phyloP scores from a whole-genome alignment of 2,797 vertebrate species.

The Helicolenus hilgendorfi region DNA sequence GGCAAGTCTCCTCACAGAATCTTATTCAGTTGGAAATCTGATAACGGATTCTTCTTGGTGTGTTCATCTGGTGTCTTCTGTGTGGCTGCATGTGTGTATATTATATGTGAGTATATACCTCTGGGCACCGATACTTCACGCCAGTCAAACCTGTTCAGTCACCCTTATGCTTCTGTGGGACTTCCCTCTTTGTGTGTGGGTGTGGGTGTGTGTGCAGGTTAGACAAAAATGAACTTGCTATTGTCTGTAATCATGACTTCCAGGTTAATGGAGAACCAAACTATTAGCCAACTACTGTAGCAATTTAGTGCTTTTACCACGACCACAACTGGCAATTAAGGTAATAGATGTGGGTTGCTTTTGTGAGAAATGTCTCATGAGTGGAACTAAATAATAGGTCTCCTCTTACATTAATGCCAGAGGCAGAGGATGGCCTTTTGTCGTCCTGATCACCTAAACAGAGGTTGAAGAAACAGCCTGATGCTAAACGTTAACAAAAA shows the following conservation, averaged over 20 bases:
- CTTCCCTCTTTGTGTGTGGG: constrained; percentile 12
- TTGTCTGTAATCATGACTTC: constrained; percentile 5
- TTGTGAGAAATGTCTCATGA: constrained; percentile 7
- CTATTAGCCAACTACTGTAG: background rate
- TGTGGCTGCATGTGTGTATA: constrained; percentile 12
- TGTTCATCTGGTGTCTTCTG: background rate
- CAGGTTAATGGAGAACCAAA: background rate
- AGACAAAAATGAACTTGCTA: background rate
- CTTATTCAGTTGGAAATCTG: constrained; percentile 19
- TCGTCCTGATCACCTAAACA: background rate
- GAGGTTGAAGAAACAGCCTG: background rate
- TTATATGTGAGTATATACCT: constrained; percentile 18
- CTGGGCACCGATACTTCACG: constrained; percentile 56
- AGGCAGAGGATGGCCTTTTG: background rate
- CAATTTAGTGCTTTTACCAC: constrained; percentile 11
- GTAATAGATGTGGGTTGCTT: background rate
- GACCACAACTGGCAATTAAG: background rate
- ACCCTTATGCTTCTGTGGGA: constrained; percentile 18
- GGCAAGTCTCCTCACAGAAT: background rate
- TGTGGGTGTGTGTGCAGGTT: background rate
- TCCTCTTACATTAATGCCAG: background rate
- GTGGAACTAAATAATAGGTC: background rate
- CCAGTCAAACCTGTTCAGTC: constrained; percentile 80
- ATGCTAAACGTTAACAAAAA: background rate
- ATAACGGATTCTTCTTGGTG: background rate